Evolutionary conservation across 1,140 invertebrate species (phyloP), one percentile per base, ranked within the genome.

Genomic region (Philotrypesis tridentata): DNA sequence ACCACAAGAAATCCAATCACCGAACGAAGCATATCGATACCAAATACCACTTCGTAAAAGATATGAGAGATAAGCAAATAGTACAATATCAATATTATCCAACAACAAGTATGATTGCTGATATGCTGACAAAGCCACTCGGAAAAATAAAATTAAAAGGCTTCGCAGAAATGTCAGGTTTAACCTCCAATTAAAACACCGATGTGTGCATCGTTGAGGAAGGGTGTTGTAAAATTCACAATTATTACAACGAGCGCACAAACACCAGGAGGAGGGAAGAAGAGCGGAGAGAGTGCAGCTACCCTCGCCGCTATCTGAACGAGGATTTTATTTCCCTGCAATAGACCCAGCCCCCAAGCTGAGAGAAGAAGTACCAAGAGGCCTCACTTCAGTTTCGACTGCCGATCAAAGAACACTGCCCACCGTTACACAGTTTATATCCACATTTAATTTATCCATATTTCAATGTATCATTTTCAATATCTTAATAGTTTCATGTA

Each of bases 21-120:
- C 55, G 55, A 60, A 60, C 55, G 4, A 86, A 76, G 84, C n/a
- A 87, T 63, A 87, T 86, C 29, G 86, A 86, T 68, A 77, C 84
- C 5, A 73, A 31, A 27, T 83, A 82, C 63, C 85, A 88, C 76
- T 85, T 83, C 79, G 65, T 87, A 79, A 84, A 87, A 85, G 87
- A 83, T n/a, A 25, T 79, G n/a, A 74, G 79, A 43, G 29, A 82
- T 63, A 77, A 75, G 27, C 43, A 43, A 17, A 12, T 55, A 55
- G 79, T 85, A 17, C 43, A 82, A 70, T 48, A 84, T 21, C 31
- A 79, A 60, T 83, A 84, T 48, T 27, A 25, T 55, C 61, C 31
- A 11, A 80, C 80, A 27, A 61, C 82, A 29, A 60, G 48, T 4
- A 82, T 79, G 77, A 29, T 84, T 37, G 82, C 84, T 27, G 84